Evolutionary conservation across 2,888 invertebrate species (phyloP).

Genomic region (Silvanus unidentatus): DNA sequence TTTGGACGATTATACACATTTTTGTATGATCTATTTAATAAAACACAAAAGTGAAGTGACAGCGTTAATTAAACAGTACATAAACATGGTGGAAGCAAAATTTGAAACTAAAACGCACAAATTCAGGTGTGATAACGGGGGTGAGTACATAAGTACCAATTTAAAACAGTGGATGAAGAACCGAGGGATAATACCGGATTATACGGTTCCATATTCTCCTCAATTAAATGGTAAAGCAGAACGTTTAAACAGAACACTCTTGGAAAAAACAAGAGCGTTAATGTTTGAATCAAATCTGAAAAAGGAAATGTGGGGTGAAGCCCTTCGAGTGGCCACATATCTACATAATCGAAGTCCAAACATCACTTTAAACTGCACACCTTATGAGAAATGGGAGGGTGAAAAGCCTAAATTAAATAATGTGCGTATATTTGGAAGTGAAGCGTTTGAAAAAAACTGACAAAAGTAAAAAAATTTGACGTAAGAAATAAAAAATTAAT

Average conservation of each 20-base stretch:
- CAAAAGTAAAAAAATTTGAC: slow-evolving; percentile 28
- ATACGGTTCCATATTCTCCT: slow-evolving; percentile 20
- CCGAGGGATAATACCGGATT: slow-evolving; percentile 19
- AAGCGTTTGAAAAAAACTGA: slow-evolving; percentile 21
- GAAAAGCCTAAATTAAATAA: slow-evolving; percentile 27
- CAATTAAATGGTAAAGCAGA: slow-evolving; percentile 22
- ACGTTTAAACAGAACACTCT: slow-evolving; percentile 21
- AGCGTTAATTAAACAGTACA: slow-evolving; percentile 18
- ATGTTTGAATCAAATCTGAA: slow-evolving; percentile 24
- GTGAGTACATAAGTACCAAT: slow-evolving; percentile 17
- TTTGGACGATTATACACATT: slow-evolving; percentile 38
- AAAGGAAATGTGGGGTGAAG: slow-evolving; percentile 32
- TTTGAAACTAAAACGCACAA: slow-evolving; percentile 17
- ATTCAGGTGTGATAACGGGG: slow-evolving; percentile 24
- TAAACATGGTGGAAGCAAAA: slow-evolving; percentile 17
- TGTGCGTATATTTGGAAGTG: slow-evolving; percentile 30
- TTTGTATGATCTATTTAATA: slow-evolving; percentile 29
- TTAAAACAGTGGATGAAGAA: slow-evolving; percentile 19
- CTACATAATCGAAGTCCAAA: slow-evolving; percentile 29
- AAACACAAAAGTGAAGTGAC: slow-evolving; percentile 17
- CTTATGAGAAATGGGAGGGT: slow-evolving; percentile 28
- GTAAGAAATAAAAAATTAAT: slow-evolving; percentile 23
- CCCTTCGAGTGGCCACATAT: slow-evolving; percentile 23
- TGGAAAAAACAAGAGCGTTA: slow-evolving; percentile 23
- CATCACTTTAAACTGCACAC: slow-evolving; percentile 18